Evolutionary conservation across 2,888 invertebrate genomes (phyloP), one percentile per base, ranked within the genome.

Genomic region (Alentia gelatinosa): DNA sequence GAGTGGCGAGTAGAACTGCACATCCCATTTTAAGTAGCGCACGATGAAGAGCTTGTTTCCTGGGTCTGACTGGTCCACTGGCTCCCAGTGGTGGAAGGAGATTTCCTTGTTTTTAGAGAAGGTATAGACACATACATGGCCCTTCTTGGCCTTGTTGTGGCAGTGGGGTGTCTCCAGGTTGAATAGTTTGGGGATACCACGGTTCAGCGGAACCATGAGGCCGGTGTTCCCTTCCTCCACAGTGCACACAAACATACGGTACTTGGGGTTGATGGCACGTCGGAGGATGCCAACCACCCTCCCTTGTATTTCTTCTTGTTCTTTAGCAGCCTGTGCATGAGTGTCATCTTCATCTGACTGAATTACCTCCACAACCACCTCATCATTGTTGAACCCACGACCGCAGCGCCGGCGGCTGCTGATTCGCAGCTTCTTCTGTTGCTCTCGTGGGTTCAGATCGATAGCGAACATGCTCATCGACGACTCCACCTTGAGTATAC

Each of bases 11-110:
- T 92, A 92, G 75, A 94, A 92, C 1, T 92, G 92, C 26, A 93
- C 91, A 23, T 95, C 93, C 95, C 95, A 95, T 30, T 94, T 94
- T 86, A 95, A 91, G 91, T 94, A 95, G n/a, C 94, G 93, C 19
- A 95, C 95, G 12, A 95, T 92, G 93, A 95, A 95, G 75, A 95
- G 90, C 89, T 94, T 95, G 1, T 91, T 91, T n/a, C 91, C 86
- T 7, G 93, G 92, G 39, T 94, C 92, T 4, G 90, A 37, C 12
- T 92, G 91, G 37, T 94, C 92, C 19, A 95, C 86, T 7, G 92
- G 92, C 89, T 95, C 95, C 89, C 93, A 93, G 74, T 94, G 94
- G 91, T 94, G 94, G 84, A 95, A 94, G 33, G 92, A 89, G 1
- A 95, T 91, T 50, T 93, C 91, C 1, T 92, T 92, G 37, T 92